A percentile compares a stretch with the other conserved stretches of the same genome.
These are phyloP conservation scores for Malurus alboscapulatus DNA, from an alignment of 2,113 vertebrate species.

Conservation along the genomic window DNA sequence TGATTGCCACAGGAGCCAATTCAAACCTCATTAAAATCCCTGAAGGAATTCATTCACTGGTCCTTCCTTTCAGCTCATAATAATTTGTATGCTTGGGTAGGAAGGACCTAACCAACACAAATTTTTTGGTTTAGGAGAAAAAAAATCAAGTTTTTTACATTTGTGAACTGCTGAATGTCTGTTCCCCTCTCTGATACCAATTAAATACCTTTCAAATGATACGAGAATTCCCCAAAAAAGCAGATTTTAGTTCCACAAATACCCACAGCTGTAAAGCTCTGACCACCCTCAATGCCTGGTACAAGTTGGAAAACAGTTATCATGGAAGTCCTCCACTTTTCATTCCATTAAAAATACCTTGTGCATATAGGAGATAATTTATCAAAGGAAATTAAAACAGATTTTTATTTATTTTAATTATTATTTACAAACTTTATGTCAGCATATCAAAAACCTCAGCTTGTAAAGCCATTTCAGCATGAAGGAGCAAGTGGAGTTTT, in stretches of 20 bases:
- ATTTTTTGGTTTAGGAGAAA: not conserved
- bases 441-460: not conserved
- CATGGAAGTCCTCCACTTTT: not conserved
- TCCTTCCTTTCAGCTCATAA: not conserved
- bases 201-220: not conserved
- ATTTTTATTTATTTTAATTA: not conserved
- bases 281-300: not conserved
- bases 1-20: not conserved
- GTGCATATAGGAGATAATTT: not conserved
- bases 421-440: not conserved
- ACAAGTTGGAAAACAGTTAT: not conserved
- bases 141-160: not conserved
- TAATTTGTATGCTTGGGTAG: not conserved
- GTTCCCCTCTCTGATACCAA: rapidly evolving
- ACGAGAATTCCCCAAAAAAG: not conserved
- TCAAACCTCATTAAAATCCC: not conserved
- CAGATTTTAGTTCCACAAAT: not conserved
- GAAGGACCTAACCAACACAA: not conserved
- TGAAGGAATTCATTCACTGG: not conserved
- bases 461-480: not conserved
- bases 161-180: not conserved
- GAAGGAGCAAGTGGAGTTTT: not conserved
- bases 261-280: not conserved
- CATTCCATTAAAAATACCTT: not conserved
- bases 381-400: not conserved